Percentiles rank a stretch among this genome's conserved stretches.
phyloP scores from a whole-genome alignment of 2,888 invertebrate genomes.

The Patella depressa region DNA sequence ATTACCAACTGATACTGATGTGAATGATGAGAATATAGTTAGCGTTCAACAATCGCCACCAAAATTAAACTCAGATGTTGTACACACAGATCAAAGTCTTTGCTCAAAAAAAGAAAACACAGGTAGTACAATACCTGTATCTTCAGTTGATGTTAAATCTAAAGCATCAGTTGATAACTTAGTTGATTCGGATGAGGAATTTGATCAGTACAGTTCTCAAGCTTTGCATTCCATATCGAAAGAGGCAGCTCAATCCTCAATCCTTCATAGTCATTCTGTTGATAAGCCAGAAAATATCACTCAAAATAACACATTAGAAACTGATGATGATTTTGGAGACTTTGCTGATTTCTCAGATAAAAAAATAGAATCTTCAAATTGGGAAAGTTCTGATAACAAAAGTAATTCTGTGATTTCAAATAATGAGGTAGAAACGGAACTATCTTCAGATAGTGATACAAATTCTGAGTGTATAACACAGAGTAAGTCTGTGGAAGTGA shows the following conservation, averaged over 20 bases:
- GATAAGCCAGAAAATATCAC: neutral
- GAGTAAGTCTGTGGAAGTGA: neutral
- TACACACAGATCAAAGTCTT: too few relatives aligned
- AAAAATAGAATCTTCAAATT: neutral
- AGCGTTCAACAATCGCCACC: neutral
- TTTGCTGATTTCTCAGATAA: conserved; percentile 13
- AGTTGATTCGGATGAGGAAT: conserved; percentile 10
- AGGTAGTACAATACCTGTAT: neutral
- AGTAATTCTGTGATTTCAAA: conserved; percentile 3
- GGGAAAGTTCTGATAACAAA: neutral
- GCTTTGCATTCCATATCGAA: neutral
- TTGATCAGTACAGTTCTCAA: neutral
- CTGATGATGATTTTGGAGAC: conserved; percentile 25
- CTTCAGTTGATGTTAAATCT: neutral
- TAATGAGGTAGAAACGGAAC: neutral
- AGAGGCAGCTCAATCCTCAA: neutral
- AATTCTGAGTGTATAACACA: neutral
- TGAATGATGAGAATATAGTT: neutral
- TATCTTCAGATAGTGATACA: neutral
- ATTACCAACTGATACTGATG: neutral
- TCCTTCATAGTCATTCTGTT: neutral
- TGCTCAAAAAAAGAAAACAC: neutral
- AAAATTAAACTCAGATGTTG: neutral
- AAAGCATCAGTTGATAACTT: neutral
- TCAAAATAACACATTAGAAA: neutral